phyloP scores from a whole-genome alignment of 2,888 invertebrate species.

The Megastigmus dorsalis region DNA sequence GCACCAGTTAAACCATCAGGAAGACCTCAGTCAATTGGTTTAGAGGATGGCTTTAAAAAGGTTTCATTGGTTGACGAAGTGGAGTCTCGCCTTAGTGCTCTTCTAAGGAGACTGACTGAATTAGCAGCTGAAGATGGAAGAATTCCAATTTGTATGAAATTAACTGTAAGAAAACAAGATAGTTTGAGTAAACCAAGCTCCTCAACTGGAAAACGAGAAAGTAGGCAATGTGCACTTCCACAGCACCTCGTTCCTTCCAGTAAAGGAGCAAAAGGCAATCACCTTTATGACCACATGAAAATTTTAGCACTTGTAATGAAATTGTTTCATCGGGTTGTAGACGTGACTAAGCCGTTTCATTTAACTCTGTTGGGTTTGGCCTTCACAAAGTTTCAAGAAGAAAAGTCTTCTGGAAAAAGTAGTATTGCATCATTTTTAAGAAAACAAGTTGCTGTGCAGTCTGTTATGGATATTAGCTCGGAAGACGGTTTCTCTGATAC shows the following conservation, averaged over 20 bases:
- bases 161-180: slow-evolving; percentile 85
- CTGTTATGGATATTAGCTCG: slow-evolving; percentile 75
- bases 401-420: slow-evolving; percentile 81
- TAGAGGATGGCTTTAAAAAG: slow-evolving; percentile 86
- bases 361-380: slow-evolving; percentile 87
- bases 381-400: slow-evolving; percentile 85
- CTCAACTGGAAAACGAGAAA: slow-evolving; percentile 81
- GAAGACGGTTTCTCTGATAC: slow-evolving; percentile 70
- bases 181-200: slow-evolving; percentile 76
- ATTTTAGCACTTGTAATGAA: slow-evolving; percentile 83
- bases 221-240: slow-evolving; percentile 79
- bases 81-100: slow-evolving; percentile 81
- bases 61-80: slow-evolving; percentile 85
- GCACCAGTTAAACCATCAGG: slow-evolving; percentile 84
- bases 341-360: slow-evolving; percentile 85
- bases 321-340: slow-evolving; percentile 84
- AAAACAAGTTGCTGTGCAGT: slow-evolving; percentile 87
- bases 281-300: slow-evolving; percentile 78
- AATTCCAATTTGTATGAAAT: slow-evolving; percentile 84
- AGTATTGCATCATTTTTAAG: slow-evolving; percentile 85
- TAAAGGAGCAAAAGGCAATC: slow-evolving; percentile 72
- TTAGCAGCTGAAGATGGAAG: slow-evolving; percentile 87
- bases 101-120: slow-evolving; percentile 82
- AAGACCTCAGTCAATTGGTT: slow-evolving; percentile 85
- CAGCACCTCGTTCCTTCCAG: slow-evolving; percentile 80